Evolutionary conservation across 1,140 invertebrate genomes (phyloP).

Genomic region (Idris sp.): DNA sequence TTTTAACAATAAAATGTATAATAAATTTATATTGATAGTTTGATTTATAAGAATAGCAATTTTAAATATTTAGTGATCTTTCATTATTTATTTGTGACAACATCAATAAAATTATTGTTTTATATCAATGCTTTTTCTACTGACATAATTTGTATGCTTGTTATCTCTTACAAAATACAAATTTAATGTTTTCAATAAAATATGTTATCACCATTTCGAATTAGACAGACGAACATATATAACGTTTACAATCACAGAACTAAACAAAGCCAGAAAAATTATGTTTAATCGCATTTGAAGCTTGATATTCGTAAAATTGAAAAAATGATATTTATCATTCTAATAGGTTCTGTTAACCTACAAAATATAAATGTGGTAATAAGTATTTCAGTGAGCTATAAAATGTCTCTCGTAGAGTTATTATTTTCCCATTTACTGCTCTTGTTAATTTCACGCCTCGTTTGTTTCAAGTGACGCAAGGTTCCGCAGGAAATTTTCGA

Average conservation of each 20-base stretch:
- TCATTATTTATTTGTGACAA: too few species aligned
- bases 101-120: slow-evolving; percentile 26
- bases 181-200: neutral
- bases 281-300: neutral
- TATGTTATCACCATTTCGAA: too few species aligned
- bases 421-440: slow-evolving; percentile 63
- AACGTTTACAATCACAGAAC: too few species aligned
- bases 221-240: too few species aligned
- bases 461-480: slow-evolving; percentile 61
- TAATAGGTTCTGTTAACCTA: slow-evolving; percentile 35
- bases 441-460: slow-evolving; percentile 65
- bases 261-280: too few species aligned
- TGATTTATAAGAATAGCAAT: too few species aligned
- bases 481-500: slow-evolving; percentile 63
- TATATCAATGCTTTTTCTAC: slow-evolving; percentile 12
- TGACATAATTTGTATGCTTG: slow-evolving; percentile 2
- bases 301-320: slow-evolving; percentile 31
- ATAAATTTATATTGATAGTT: too few species aligned
- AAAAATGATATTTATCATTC: slow-evolving; percentile 43
- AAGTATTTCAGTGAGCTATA: slow-evolving; percentile 61
- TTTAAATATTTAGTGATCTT: too few species aligned
- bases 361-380: slow-evolving; percentile 57
- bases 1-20: too few species aligned
- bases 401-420: slow-evolving; percentile 57
- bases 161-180: neutral